Conservation (phyloP, 2,797 vertebrate genomes). For the Enteromius argenteus region DNA sequence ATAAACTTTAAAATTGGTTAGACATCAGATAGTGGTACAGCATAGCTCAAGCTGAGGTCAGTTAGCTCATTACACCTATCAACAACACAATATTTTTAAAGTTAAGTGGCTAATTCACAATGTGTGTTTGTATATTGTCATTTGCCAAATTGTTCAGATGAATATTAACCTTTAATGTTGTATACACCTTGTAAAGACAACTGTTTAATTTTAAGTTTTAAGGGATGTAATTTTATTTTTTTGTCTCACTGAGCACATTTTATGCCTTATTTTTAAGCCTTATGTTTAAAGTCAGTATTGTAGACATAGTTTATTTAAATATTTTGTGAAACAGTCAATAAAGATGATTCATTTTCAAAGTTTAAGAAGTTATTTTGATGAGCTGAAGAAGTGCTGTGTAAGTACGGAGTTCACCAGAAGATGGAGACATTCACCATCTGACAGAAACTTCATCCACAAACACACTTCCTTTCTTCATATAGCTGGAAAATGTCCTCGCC, state of each 20-base stretch:
- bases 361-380: not conserved
- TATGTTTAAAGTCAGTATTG: conserved; percentile 16
- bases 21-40: conserved; percentile 6
- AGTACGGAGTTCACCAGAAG: conserved; percentile 29
- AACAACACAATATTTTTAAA: not conserved
- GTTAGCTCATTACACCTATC: not conserved
- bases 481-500: not conserved
- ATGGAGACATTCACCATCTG: conserved; percentile 37
- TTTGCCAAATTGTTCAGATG: conserved; percentile 44
- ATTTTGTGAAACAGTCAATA: conserved; percentile 26
- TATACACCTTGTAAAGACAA: conserved; percentile 1
- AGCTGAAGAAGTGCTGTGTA: not conserved
- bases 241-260: conserved; percentile 14
- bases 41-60: not conserved
- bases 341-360: conserved; percentile 4
- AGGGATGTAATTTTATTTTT: not conserved
- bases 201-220: not conserved
- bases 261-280: conserved; percentile 31
- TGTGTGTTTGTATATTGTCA: conserved; percentile 20
- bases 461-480: not conserved
- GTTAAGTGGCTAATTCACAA: conserved; percentile 5
- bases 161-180: conserved; percentile 14
- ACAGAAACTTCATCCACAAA: not conserved
- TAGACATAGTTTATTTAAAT: not conserved
- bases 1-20: not conserved